Base-by-base conservation (phyloP, 23 tunicate species). In the Halocynthia aurantium region DNA sequence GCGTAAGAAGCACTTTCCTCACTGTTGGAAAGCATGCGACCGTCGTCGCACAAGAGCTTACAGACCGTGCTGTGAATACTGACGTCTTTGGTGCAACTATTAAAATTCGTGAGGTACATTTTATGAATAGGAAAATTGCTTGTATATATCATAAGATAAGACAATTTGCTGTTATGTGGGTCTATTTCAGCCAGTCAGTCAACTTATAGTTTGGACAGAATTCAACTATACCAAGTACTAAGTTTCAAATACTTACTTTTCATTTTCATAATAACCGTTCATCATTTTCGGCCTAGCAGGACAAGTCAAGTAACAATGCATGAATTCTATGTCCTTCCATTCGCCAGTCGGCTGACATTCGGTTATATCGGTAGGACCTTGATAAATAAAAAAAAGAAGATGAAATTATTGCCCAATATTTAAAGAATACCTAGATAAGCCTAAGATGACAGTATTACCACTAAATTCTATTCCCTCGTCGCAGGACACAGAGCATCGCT, bases 281-380 rank as follows among this genome's bases (percentile, higher is more conserved):
- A 21, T n/a, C 8, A 74, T 5, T 40, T 67, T 62, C 71, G 82
- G 50, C 17, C 78, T 10, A 17, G 77, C 62, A 6, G 89, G 89
- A 53, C 89, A 84, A 12, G 61, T 61, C 40, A 50, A 52, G 21
- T 44, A 52, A 60, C 89, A 84, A 15, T 17, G 67, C 8, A 78
- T 64, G 19, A 50, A 54, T 10, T 84, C 89, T 8, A 84, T 15
- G 57, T 70, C 55, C 21, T 71, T 79, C 89, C 89, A 84, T 19
- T 61, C 80, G 11, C 89, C 89, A 69, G 89, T 84, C 7, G 89
- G 89, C 12, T 64, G 75, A 51, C 89, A 84, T 61, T 84, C 86
- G n/a, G 71, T 64, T 17, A 56, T 74, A 54, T 54, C 56, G 56
- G 78, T 52, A 5, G 78, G 22, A 51, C 78, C 78, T 74, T 12